These are phyloP conservation scores for Uloborus diversus DNA, from an alignment of 1,140 invertebrate genomes.

Conservation along the genomic window DNA sequence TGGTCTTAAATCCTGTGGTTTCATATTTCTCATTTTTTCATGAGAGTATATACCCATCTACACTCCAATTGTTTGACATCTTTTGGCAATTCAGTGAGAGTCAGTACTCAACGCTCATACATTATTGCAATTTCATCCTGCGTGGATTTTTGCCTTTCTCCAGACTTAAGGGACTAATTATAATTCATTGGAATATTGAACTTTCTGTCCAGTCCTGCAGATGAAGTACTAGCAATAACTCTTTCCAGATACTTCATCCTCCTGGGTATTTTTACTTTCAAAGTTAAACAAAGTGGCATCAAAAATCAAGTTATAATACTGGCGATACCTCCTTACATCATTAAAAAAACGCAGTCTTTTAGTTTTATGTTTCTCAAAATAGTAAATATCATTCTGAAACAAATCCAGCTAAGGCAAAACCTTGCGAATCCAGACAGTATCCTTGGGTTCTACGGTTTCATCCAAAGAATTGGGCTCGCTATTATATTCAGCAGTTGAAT, in stretches of 20 bases:
- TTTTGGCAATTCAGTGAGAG: too few species aligned
- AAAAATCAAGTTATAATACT: background rate
- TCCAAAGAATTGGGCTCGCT: background rate
- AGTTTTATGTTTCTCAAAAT: background rate
- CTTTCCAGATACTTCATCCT: background rate
- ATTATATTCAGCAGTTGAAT: background rate
- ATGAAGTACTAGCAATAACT: too few species aligned
- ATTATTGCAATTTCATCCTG: too few species aligned
- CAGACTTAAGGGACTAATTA: too few species aligned
- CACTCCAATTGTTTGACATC: too few species aligned
- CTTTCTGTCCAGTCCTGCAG: too few species aligned
- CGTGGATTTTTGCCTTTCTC: too few species aligned
- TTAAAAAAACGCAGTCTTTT: background rate
- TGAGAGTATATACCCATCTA: too few species aligned
- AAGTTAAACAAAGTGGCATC: constrained; percentile 10
- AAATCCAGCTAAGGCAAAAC: background rate
- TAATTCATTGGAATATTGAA: too few species aligned
- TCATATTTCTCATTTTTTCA: too few species aligned
- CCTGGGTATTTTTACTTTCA: background rate
- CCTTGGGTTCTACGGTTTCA: background rate
- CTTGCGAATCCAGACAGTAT: background rate
- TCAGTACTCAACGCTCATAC: too few species aligned
- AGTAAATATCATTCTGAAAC: background rate
- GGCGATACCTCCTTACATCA: background rate
- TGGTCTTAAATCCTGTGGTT: too few species aligned